phyloP scores from a whole-genome alignment of 2,113 vertebrate genomes.

The Scomber colias region DNA sequence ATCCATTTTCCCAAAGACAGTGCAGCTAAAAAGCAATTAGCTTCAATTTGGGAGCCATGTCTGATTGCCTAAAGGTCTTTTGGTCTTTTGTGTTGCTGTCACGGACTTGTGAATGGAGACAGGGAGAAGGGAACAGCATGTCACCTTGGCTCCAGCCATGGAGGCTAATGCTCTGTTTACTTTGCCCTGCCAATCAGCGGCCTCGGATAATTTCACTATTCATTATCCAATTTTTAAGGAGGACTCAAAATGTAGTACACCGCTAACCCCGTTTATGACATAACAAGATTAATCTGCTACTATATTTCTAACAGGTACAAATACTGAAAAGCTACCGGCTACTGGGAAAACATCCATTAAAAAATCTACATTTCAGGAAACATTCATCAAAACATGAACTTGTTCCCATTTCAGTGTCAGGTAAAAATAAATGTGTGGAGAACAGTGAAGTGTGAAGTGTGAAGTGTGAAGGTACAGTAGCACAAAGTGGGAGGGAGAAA shows the following conservation, averaged over 20 bases:
- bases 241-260: constrained; percentile 13
- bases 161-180: constrained; percentile 67
- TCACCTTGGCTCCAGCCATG: constrained; percentile 52
- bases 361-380: constrained; percentile 10
- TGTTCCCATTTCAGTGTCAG: constrained; percentile 38
- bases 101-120: constrained; percentile 66
- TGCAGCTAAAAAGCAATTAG: constrained; percentile 66
- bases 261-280: constrained; percentile 15
- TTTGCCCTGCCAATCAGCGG: constrained; percentile 64
- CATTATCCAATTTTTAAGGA: constrained; percentile 66
- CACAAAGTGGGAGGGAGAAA: constrained; percentile 49
- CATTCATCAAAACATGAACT: constrained; percentile 15
- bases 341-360: neutral
- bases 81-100: constrained; percentile 59
- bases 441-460: constrained; percentile 57
- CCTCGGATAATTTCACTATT: constrained; percentile 41
- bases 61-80: constrained; percentile 54
- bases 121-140: constrained; percentile 65
- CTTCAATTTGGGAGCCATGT: constrained; percentile 68
- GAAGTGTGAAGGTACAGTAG: constrained; percentile 63
- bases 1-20: constrained; percentile 56
- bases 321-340: neutral
- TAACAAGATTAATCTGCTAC: constrained; percentile 24
- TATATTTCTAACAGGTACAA: neutral
- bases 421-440: constrained; percentile 66